Base-by-base conservation (phyloP, 2,888 invertebrate genomes). In the Nomada fabriciana region DNA sequence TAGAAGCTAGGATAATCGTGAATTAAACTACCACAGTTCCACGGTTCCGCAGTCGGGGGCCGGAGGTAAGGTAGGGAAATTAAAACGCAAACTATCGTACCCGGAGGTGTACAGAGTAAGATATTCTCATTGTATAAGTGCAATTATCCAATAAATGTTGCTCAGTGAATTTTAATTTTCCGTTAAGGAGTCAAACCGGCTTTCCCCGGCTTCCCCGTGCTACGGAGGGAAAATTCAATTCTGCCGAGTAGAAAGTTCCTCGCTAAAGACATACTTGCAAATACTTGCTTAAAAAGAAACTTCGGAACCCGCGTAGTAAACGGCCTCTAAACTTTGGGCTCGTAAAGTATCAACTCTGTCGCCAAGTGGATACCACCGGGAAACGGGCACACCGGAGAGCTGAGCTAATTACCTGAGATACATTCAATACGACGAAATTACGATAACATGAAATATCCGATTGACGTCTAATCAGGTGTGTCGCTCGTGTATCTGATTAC, bases 381-480 rank as follows among this genome's bases (percentile, higher is more conserved):
- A 47, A 42, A 55, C 53, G 50, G 23, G 25, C 52, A 52, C 20
- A 47, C 53, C 61, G 67, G 61, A 68, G 36, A 71, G 61, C 61
- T 42, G 63, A 23, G 52, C 57, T 78, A 80, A 78, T 68, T 64
- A 61, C 42, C 47, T 20, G 11, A 42, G 63, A 79, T 59, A 43
- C 53, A n/a, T 61, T 61, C 60, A 77, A 55, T 60, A 67, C 67
- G 67, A 9, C 36, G 53, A 36, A 60, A 77, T n/a, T 43, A 61
- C 53, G 74, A 36, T 67, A 50, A 67, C 73, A 47, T 60, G 73
- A 36, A 70, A 76, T 53, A 47, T 10, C 53, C 36, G 65, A 77
- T 71, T 55, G 77, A 42, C 65, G 47, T 67, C 77, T 80, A 80
- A 80, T 77, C 77, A 55, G 29, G 25, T 70, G 52, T 50, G 70